These are phyloP conservation scores for Sterna hirundo DNA, from an alignment of 2,113 vertebrate genomes.

Conservation along the genomic window DNA sequence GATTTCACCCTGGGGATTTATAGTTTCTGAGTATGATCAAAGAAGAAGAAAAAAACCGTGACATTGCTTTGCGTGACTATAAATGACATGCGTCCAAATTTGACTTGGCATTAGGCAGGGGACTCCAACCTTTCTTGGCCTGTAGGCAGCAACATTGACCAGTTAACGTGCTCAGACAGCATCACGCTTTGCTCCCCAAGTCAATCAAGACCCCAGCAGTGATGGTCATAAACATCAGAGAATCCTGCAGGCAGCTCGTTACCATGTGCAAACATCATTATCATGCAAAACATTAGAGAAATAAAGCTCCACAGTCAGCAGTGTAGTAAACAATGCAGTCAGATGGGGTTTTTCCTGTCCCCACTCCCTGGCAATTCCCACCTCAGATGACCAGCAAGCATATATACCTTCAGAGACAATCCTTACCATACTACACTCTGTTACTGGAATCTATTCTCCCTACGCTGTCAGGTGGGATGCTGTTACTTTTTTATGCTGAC, in stretches of 20 bases:
- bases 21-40: conserved; percentile 31
- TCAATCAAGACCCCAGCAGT: conserved; percentile 41
- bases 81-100: conserved; percentile 24
- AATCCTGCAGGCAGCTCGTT: conserved; percentile 38
- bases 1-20: conserved; percentile 42
- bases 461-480: background rate
- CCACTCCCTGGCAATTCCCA: background rate
- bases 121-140: conserved; percentile 17
- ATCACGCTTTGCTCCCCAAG: background rate
- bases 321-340: background rate
- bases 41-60: conserved; percentile 12
- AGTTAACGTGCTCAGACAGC: conserved; percentile 4
- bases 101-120: conserved; percentile 38
- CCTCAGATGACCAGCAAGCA: background rate
- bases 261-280: conserved; percentile 53
- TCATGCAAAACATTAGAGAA: background rate
- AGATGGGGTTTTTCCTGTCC: background rate
- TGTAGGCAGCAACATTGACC: background rate
- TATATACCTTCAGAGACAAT: background rate
- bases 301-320: background rate
- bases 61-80: background rate
- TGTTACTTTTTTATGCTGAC: background rate
- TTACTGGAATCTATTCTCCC: background rate
- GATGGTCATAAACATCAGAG: conserved; percentile 62
- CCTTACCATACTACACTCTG: background rate